Conservation (phyloP, 1,140 invertebrate genomes). For the Temnothorax longispinosus region DNA sequence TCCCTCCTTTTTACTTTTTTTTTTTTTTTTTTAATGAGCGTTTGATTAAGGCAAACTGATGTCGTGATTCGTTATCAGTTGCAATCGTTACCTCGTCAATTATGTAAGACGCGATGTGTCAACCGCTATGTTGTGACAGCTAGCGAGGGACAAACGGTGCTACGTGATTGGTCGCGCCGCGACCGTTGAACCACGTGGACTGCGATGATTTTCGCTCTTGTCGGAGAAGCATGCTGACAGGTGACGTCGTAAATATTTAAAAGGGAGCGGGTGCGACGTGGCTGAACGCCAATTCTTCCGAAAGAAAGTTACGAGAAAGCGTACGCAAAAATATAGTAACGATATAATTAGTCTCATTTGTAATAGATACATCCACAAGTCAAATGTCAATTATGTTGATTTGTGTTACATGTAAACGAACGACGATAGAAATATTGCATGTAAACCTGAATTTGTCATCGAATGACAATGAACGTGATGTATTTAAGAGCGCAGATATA, state of each 20-base stretch:
- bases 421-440: conserved; percentile 25
- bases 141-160: conserved; percentile 68
- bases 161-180: conserved; percentile 69
- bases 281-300: background rate
- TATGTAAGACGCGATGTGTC: background rate
- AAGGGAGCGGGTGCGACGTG: background rate
- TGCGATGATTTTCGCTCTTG: conserved; percentile 34
- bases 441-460: conserved; percentile 24
- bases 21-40: background rate
- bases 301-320: background rate
- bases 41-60: background rate
- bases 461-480: conserved; percentile 6
- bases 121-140: conserved; percentile 5
- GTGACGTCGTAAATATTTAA: background rate
- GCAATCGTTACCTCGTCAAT: background rate
- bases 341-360: conserved; percentile 7
- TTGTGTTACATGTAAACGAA: conserved; percentile 5
- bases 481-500: conserved; percentile 20
- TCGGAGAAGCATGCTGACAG: too few species aligned
- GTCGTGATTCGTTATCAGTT: background rate
- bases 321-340: background rate
- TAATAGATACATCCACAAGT: conserved; percentile 37
- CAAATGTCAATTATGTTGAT: background rate
- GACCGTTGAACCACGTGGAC: conserved; percentile 50
- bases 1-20: too few species aligned